Evolutionary conservation across 2,113 vertebrate species (phyloP).

Genomic region (Ptilonorhynchus violaceus): DNA sequence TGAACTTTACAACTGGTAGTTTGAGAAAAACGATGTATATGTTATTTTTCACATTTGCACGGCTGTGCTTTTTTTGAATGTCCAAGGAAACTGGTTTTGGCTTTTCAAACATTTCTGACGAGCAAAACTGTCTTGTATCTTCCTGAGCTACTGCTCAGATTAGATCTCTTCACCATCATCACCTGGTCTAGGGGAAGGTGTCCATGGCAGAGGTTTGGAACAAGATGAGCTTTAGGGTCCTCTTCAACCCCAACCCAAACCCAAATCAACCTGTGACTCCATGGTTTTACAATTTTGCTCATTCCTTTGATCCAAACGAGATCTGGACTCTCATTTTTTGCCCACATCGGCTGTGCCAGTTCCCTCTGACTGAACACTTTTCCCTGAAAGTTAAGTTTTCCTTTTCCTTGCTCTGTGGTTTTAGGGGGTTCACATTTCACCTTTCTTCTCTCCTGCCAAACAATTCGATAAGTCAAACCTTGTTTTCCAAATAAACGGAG

Average conservation of each 20-base stretch:
- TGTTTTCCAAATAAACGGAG: constrained; percentile 72
- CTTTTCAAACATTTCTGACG: not conserved
- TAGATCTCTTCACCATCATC: not conserved
- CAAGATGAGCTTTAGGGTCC: not conserved
- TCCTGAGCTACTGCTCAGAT: not conserved
- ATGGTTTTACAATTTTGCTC: not conserved
- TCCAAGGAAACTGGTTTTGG: not conserved
- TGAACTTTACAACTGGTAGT: not conserved
- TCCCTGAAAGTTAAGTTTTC: not conserved
- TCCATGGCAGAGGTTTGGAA: not conserved
- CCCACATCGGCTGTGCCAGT: not conserved
- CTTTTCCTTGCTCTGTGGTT: not conserved
- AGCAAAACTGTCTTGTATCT: not conserved
- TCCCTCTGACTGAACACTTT: not conserved
- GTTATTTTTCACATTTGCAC: not conserved
- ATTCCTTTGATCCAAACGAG: not conserved
- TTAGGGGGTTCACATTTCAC: not conserved
- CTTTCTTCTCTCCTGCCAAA: constrained; percentile 44
- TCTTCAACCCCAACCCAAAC: not conserved
- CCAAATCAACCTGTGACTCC: not conserved
- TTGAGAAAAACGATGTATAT: not conserved
- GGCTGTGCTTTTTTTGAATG: not conserved
- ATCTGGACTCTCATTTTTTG: not conserved
- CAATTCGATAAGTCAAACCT: constrained; percentile 47
- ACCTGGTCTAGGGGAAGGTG: not conserved